These are phyloP conservation scores for Erinaceus europaeus DNA, from an alignment of 2,113 vertebrate genomes.

Conservation along the genomic window DNA sequence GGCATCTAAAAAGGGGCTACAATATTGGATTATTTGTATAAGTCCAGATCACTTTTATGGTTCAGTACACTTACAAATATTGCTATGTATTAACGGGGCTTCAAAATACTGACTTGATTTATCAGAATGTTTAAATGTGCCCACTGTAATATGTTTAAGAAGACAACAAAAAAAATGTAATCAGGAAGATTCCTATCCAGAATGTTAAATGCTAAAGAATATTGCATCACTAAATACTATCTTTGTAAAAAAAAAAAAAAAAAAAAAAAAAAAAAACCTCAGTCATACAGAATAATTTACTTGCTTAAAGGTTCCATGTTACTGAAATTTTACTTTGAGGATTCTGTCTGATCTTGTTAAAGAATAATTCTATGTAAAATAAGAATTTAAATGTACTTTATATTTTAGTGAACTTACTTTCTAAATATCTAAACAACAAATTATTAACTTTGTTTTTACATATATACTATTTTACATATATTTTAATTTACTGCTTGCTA, in stretches of 20 bases:
- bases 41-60: constrained; percentile 20
- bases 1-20: background rate
- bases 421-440: constrained; percentile 1
- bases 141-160: constrained; percentile 1
- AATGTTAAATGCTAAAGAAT: constrained; percentile 31
- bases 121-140: constrained; percentile 10
- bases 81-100: background rate
- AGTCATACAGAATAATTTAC: background rate
- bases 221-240: too few species aligned
- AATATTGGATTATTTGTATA: constrained; percentile 16
- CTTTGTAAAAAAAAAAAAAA: too few species aligned
- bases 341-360: background rate
- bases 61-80: background rate
- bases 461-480: background rate
- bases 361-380: background rate
- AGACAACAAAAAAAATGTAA: constrained; percentile 3
- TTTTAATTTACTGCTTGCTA: background rate
- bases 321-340: constrained; percentile 42
- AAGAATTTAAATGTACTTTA: background rate
- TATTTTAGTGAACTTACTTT: constrained; percentile 35
- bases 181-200: constrained; percentile 11
- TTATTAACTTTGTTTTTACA: too few species aligned
- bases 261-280: too few species aligned
- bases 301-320: background rate
- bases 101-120: background rate